Conservation (phyloP, 2,797 vertebrate genomes). For the Holocentrus rufus region DNA sequence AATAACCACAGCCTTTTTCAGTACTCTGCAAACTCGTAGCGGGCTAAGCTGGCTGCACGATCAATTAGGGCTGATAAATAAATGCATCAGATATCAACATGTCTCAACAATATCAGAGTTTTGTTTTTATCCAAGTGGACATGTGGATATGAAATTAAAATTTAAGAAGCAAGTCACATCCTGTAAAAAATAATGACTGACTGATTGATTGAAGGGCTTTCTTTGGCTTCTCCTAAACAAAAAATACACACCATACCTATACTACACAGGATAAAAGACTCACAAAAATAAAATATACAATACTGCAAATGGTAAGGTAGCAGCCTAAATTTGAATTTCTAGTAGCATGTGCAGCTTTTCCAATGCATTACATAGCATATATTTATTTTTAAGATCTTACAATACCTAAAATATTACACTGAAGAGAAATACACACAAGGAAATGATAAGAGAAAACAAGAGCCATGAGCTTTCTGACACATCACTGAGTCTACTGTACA, state of each 20-base stretch:
- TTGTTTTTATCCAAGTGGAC: neutral
- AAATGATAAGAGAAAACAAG: neutral
- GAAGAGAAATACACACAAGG: neutral
- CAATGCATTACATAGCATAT: too few relatives aligned
- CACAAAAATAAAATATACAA: too few relatives aligned
- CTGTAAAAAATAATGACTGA: neutral
- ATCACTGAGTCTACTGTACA: neutral
- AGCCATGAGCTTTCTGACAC: neutral
- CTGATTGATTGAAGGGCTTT: too few relatives aligned
- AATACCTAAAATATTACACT: neutral
- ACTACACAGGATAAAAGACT: too few relatives aligned
- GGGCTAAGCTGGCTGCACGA: slow-evolving; percentile 37
- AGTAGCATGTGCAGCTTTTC: neutral
- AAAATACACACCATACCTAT: too few relatives aligned
- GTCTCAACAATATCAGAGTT: slow-evolving; percentile 18
- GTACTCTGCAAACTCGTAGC: slow-evolving; percentile 37
- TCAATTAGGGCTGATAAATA: slow-evolving; percentile 57
- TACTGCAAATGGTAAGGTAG: too few relatives aligned
- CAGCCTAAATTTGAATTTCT: neutral
- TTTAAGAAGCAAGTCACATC: too few relatives aligned
- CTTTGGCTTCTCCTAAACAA: too few relatives aligned
- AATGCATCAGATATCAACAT: slow-evolving; percentile 48
- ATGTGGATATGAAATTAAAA: neutral
- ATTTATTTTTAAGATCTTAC: neutral
- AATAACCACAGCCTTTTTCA: slow-evolving; percentile 30